A percentile compares a stretch with the other conserved stretches of the same genome.
Evolutionary conservation across 2,888 invertebrate genomes (phyloP).

Genomic region (Nomada lathburiana): DNA sequence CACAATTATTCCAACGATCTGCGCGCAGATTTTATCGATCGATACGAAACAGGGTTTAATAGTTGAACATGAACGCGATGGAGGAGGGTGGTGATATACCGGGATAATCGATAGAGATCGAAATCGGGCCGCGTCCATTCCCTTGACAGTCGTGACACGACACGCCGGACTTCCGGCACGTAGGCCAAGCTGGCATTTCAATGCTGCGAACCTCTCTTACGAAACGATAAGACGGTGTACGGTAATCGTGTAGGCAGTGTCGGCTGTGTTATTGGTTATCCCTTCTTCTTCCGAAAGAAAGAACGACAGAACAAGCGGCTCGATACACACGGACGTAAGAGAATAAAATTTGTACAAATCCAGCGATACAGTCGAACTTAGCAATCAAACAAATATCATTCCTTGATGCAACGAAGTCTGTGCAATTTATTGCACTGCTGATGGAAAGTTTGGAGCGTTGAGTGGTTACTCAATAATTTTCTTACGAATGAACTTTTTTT

Average conservation of each 20-base stretch:
- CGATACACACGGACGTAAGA: constrained; percentile 1
- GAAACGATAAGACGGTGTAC: constrained; percentile 50
- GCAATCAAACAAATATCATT: not conserved
- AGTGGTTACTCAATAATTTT: too few relatives aligned
- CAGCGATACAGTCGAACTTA: not conserved
- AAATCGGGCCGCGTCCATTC: constrained; percentile 67
- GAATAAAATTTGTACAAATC: constrained; percentile 8
- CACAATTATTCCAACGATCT: constrained; percentile 10
- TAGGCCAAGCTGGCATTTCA: constrained; percentile 78
- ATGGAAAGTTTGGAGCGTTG: too few relatives aligned
- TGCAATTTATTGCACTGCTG: too few relatives aligned
- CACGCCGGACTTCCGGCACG: constrained; percentile 79
- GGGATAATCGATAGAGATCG: constrained; percentile 65
- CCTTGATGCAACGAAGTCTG: too few relatives aligned
- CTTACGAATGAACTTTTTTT: too few relatives aligned
- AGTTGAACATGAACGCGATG: constrained; percentile 29
- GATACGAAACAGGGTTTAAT: constrained; percentile 26
- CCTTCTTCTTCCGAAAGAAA: not conserved
- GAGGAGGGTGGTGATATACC: constrained; percentile 45
- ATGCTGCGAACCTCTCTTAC: constrained; percentile 68
- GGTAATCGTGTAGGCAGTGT: constrained; percentile 48
- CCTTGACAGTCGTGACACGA: constrained; percentile 71
- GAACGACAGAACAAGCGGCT: not conserved
- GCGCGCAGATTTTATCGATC: constrained; percentile 6
- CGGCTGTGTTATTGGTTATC: constrained; percentile 8